phyloP scores from a whole-genome alignment of 2,113 vertebrate species.

The Candoia aspera region DNA sequence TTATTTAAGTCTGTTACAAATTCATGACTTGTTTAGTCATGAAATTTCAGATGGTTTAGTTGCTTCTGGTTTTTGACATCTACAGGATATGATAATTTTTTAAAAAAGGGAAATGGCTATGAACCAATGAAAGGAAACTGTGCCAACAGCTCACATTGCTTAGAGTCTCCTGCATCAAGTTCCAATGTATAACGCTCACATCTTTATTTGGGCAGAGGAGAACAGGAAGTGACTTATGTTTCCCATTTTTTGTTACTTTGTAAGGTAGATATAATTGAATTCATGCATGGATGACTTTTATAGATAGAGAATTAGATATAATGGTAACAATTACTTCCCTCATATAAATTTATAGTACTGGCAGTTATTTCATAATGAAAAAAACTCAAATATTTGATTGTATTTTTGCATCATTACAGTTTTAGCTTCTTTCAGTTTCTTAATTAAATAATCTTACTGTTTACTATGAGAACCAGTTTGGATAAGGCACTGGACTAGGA shows the following conservation, averaged over 20 bases:
- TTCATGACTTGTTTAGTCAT: background rate
- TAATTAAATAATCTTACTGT: background rate
- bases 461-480: background rate
- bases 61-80: background rate
- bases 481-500: background rate
- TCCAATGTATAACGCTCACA: background rate
- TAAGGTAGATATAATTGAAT: background rate
- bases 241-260: background rate
- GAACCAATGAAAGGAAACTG: slow-evolving; percentile 28
- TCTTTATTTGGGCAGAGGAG: background rate
- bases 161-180: background rate
- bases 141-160: slow-evolving; percentile 1
- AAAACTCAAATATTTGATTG: background rate
- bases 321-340: background rate
- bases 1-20: background rate
- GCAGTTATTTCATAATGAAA: background rate
- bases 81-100: slow-evolving; percentile 7
- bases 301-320: background rate
- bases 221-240: background rate
- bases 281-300: background rate
- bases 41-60: background rate
- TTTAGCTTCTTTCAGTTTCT: background rate
- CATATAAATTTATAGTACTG: background rate
- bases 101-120: slow-evolving; percentile 5
- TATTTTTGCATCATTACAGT: background rate